Base-by-base conservation (phyloP, 2,888 invertebrate species). In the Pyrocoelia pectoralis region DNA sequence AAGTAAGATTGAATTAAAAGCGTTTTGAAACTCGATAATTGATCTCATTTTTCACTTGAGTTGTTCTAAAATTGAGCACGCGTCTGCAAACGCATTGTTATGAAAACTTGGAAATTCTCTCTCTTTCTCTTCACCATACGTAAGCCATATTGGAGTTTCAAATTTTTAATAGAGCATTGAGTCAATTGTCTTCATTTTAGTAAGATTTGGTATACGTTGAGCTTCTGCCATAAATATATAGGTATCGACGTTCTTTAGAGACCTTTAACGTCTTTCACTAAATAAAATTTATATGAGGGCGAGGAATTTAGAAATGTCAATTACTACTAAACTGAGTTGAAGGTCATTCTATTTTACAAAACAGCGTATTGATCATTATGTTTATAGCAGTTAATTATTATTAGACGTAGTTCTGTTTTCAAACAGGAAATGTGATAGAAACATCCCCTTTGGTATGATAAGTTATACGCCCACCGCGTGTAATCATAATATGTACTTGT, bases 21-120 rank as follows among this genome's bases (percentile, higher is more conserved):
- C 55, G 60, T 64, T 64, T 60, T 64, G 52, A 63, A 55, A 56
- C 58, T 40, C 46, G 51, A 61, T 65, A 68, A 68, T 68, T 68
- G 66, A 68, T 66, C 64, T 61, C 57, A 66, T 68, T 66, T 68
- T 66, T 66, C 68, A 61, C 54, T 65, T 61, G 58, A 68, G 55
- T 66, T 65, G 61, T 41, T 63, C 40, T 13, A 53, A 65, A 65
- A 60, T 65, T 65, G 50, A 57, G 53, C 54, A 65, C 65, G 65
- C 65, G 56, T 65, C 65, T 65, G 59, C 65, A 60, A 60, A 41
- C 53, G 41, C 57, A 56, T 65, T 65, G 65, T 65, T 57, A 54
- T 38, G 15, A 41, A 51, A 60, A 60, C 48, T 49, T 46, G 52
- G 10, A 38, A 17, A 29, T 29, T 52, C 12, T 29, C 24, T 13